A percentile compares a stretch with the other conserved stretches of the same genome.
Evolutionary conservation across 2,113 vertebrate species (phyloP).

Genomic region (Rhea pennata): DNA sequence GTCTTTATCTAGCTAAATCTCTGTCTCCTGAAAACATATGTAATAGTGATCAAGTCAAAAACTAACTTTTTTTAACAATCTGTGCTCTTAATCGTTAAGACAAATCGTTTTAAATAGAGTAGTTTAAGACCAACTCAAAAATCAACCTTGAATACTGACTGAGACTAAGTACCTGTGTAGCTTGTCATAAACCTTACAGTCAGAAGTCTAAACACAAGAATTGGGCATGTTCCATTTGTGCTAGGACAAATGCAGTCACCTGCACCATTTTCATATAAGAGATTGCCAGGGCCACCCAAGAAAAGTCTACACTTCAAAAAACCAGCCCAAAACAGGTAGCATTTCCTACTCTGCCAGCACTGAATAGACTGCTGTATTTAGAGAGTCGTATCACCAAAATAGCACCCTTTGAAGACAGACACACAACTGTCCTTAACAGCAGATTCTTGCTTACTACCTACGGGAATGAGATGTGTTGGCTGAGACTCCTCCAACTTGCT

Average conservation of each 20-base stretch:
- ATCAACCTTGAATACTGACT: background rate
- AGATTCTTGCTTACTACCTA: conserved; percentile 81
- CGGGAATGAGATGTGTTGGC: conserved; percentile 97
- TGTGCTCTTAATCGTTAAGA: background rate
- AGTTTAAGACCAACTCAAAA: background rate
- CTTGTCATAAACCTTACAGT: background rate
- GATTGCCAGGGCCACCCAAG: background rate
- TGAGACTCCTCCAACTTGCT: conserved; percentile 96
- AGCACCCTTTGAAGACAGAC: background rate
- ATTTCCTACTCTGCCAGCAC: background rate
- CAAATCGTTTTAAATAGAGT: background rate
- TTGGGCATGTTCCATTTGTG: background rate
- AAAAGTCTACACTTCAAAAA: background rate
- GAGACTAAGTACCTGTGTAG: background rate
- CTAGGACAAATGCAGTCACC: background rate
- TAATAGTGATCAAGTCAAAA: background rate
- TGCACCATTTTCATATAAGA: background rate
- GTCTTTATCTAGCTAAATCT: background rate
- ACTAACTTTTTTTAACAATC: background rate
- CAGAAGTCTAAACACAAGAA: background rate
- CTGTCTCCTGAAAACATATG: background rate
- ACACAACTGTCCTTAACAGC: background rate
- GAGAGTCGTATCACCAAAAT: background rate
- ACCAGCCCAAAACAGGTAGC: background rate
- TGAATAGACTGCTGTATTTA: background rate